A percentile compares a stretch with the other conserved stretches of the same genome.
These are phyloP conservation scores for Pyxicephalus adspersus DNA, from an alignment of 2,113 vertebrate species.

Conservation along the genomic window DNA sequence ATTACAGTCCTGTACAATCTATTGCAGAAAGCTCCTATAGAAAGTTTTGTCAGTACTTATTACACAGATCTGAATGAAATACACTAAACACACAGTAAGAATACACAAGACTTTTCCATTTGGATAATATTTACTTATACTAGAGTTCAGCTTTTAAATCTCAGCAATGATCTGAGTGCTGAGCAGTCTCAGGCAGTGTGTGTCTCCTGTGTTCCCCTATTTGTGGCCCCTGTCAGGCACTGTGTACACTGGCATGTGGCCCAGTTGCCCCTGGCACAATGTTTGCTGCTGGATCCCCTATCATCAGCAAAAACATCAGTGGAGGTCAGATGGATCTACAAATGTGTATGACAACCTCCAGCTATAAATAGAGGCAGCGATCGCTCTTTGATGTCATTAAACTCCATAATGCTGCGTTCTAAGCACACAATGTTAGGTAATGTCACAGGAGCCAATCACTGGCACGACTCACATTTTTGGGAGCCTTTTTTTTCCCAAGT, in stretches of 20 bases:
- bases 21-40: too few relatives aligned
- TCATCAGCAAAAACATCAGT: not conserved
- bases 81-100: not conserved
- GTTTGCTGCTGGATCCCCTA: not conserved
- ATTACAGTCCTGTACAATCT: too few relatives aligned
- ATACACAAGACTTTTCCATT: not conserved
- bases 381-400: not conserved
- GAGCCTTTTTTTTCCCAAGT: not conserved
- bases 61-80: not conserved
- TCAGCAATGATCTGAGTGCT: not conserved
- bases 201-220: not conserved
- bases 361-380: too few relatives aligned
- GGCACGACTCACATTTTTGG: not conserved
- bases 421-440: not conserved
- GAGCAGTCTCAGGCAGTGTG: not conserved
- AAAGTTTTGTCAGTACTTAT: not conserved
- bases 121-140: too few relatives aligned
- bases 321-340: not conserved
- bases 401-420: not conserved
- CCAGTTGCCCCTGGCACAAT: not conserved
- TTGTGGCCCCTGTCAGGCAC: not conserved
- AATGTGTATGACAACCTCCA: not conserved
- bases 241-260: not conserved
- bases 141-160: too few relatives aligned
- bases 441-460: not conserved